Evolutionary conservation across 2,113 vertebrate genomes (phyloP).

Genomic region (Telmatochromis brachygnathus): DNA sequence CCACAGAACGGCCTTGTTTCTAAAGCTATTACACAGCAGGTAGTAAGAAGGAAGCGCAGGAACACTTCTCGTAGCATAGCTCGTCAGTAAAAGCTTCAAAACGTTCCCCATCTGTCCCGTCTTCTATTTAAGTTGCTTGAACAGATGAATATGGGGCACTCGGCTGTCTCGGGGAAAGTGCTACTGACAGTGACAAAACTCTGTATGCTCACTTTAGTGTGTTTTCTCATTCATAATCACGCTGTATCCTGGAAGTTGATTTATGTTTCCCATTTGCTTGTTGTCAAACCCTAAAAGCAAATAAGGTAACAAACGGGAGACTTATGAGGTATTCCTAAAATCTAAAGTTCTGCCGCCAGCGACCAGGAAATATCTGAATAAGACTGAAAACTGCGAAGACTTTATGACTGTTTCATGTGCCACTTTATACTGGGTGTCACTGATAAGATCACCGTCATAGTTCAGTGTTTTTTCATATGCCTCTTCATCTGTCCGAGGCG

Average conservation of each 20-base stretch:
- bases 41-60: neutral
- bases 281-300: neutral
- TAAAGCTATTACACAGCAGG: neutral
- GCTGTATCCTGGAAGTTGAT: neutral
- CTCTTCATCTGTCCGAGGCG: neutral
- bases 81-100: neutral
- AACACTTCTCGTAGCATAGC: neutral
- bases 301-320: neutral
- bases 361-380: neutral
- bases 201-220: neutral
- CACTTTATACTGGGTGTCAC: neutral
- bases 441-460: neutral
- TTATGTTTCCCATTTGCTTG: neutral
- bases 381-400: neutral
- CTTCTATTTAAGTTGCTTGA: conserved; percentile 31
- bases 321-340: neutral
- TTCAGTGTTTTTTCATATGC: neutral
- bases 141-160: neutral
- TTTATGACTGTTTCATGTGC: neutral
- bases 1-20: neutral
- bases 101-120: conserved; percentile 22
- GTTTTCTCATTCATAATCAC: neutral
- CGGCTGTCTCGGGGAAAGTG: neutral
- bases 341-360: neutral
- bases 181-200: neutral